Evolutionary conservation across 1,140 invertebrate species (phyloP).

Genomic region (Caerostris darwini): DNA sequence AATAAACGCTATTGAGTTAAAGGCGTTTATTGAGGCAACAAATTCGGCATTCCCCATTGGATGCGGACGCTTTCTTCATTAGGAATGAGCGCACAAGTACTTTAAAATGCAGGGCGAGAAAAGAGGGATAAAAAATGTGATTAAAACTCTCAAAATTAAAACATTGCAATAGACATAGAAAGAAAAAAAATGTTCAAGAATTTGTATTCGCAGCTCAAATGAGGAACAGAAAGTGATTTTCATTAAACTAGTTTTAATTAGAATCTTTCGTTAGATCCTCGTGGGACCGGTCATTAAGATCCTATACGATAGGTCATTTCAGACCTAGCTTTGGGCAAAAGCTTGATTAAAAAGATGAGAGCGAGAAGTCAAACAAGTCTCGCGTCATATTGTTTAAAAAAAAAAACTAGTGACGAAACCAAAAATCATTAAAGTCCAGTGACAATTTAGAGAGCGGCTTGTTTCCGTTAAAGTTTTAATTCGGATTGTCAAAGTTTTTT

Average conservation of each 20-base stretch:
- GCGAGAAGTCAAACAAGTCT: constrained; percentile 69
- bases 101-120: constrained; percentile 65
- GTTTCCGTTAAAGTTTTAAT: constrained; percentile 72
- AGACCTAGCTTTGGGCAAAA: constrained; percentile 72
- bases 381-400: constrained; percentile 65
- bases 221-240: constrained; percentile 77
- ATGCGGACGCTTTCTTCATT: constrained; percentile 55
- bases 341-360: constrained; percentile 77
- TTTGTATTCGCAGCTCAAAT: constrained; percentile 69
- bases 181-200: constrained; percentile 66
- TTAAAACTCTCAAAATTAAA: constrained; percentile 75
- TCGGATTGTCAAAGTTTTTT: constrained; percentile 40
- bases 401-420: constrained; percentile 54
- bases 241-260: constrained; percentile 78
- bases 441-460: constrained; percentile 62
- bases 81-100: constrained; percentile 45
- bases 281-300: constrained; percentile 72
- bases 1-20: constrained; percentile 22
- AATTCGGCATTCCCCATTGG: background rate
- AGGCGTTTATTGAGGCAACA: constrained; percentile 32
- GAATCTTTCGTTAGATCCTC: constrained; percentile 73
- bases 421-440: constrained; percentile 73
- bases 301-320: constrained; percentile 73
- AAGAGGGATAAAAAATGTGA: constrained; percentile 72
- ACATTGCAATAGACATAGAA: constrained; percentile 73